Percentiles rank a stretch among this genome's conserved stretches.
These are phyloP conservation scores for Vidua chalybeata DNA, from an alignment of 2,113 vertebrate species.

Conservation along the genomic window DNA sequence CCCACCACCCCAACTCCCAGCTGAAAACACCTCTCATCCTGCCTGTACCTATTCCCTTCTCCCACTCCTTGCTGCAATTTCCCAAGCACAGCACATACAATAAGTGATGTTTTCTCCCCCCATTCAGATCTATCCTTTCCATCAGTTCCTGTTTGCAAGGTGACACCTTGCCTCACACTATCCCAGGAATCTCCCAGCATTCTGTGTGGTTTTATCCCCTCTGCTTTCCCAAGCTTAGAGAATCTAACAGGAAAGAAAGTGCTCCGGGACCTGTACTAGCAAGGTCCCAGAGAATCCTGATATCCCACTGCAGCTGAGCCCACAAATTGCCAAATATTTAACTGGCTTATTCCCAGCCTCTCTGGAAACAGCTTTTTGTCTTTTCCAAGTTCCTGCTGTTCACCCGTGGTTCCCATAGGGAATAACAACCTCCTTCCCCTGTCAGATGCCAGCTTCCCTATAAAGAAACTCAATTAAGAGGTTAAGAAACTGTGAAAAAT, in stretches of 20 bases:
- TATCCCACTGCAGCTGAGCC: neutral
- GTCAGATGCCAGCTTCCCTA: neutral
- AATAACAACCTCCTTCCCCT: neutral
- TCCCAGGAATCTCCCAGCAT: neutral
- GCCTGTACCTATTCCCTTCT: rapidly evolving
- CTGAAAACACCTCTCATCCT: neutral
- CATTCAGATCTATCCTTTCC: neutral
- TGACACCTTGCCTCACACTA: neutral
- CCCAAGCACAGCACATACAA: neutral
- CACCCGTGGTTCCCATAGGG: neutral
- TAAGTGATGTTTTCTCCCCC: neutral
- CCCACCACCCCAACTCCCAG: neutral
- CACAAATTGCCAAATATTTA: neutral
- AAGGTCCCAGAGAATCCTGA: neutral
- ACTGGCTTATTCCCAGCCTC: neutral
- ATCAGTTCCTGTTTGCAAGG: neutral
- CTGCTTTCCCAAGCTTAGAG: neutral
- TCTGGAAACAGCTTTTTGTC: neutral
- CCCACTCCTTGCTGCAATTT: neutral
- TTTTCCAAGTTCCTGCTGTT: neutral
- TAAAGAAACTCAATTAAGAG: neutral
- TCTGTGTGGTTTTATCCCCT: neutral
- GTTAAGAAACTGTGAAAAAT: neutral
- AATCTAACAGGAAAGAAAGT: neutral
- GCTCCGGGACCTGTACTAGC: neutral